Conservation (phyloP, 2,113 vertebrate genomes). For the Cyrtonyx montezumae region DNA sequence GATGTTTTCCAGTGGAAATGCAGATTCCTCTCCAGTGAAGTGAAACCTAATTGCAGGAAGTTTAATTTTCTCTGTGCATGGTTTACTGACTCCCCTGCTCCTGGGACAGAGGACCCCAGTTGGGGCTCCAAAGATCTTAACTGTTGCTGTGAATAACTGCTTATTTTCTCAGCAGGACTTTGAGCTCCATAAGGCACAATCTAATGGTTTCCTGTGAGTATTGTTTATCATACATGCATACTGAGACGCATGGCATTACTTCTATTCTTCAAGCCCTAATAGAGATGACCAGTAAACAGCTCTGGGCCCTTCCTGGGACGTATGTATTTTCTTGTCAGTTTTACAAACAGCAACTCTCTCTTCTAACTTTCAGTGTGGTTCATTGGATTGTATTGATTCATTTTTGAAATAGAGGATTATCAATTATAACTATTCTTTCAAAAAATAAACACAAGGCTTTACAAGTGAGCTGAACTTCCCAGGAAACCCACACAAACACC, state of each 20-base stretch:
- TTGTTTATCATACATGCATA: not conserved
- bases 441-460: not conserved
- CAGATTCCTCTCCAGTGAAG: constrained; percentile 1
- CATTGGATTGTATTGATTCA: not conserved
- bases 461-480: accelerated
- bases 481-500: not conserved
- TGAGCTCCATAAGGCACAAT: not conserved
- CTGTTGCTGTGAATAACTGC: not conserved
- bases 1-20: not conserved
- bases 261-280: not conserved
- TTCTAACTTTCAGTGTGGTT: not conserved
- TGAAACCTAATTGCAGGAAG: not conserved
- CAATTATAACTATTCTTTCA: not conserved
- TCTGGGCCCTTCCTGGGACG: not conserved
- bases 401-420: not conserved
- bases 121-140: not conserved
- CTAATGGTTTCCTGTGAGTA: constrained; percentile 2
- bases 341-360: not conserved
- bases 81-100: not conserved
- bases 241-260: not conserved
- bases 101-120: not conserved
- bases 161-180: constrained; percentile 27
- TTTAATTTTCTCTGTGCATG: not conserved
- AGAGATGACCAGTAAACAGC: constrained; percentile 10
- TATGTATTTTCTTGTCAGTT: not conserved